phyloP scores from a whole-genome alignment of 2,113 vertebrate genomes.

The Pelecanoides urinatrix region DNA sequence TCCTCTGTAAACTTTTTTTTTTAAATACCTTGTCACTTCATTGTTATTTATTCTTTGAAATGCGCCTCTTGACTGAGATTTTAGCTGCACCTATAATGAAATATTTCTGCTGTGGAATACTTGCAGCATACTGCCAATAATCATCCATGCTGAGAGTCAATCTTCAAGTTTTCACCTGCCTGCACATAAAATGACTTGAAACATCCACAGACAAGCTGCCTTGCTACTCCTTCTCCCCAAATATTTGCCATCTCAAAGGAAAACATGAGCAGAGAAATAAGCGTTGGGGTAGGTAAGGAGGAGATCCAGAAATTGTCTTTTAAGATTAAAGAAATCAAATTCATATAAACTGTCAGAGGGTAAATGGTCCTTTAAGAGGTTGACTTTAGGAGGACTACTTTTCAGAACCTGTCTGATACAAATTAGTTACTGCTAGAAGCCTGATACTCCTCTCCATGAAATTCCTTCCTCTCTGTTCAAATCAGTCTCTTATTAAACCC shows the following conservation, averaged over 20 bases:
- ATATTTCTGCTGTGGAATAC: not conserved
- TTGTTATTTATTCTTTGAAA: not conserved
- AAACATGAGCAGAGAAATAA: not conserved
- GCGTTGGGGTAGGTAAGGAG: not conserved
- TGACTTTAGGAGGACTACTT: not conserved
- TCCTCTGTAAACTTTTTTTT: not conserved
- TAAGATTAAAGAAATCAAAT: not conserved
- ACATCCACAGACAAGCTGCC: not conserved
- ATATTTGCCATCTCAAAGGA: not conserved
- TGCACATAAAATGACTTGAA: not conserved
- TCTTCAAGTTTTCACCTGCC: not conserved
- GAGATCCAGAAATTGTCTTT: not conserved
- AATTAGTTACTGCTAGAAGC: not conserved
- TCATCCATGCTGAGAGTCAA: not conserved
- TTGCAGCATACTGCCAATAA: not conserved
- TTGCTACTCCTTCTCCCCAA: not conserved
- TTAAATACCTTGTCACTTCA: not conserved
- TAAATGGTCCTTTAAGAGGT: not conserved
- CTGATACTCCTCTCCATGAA: not conserved
- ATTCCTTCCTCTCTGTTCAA: not conserved
- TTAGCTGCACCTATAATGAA: not conserved
- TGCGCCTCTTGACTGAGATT: not conserved
- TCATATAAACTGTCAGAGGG: not conserved
- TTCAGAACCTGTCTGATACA: not conserved
- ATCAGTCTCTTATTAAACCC: not conserved